Conservation (phyloP, 2,888 invertebrate species). For the Drosophila colorata region DNA sequence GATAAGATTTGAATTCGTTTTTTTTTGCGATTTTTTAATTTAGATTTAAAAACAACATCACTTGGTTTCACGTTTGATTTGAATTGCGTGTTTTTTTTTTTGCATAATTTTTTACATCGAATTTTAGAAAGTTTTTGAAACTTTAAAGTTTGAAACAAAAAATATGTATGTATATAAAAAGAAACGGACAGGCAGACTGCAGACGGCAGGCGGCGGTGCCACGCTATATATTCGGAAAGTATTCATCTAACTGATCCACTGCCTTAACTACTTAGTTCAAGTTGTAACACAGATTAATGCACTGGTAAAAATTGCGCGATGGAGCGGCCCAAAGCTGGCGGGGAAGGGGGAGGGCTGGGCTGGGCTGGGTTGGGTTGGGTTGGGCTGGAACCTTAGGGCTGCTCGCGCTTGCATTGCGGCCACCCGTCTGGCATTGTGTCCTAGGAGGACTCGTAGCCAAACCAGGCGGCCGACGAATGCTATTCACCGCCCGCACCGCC, state of each 20-base stretch:
- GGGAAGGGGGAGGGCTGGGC: neutral
- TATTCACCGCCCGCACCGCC: slow-evolving; percentile 84
- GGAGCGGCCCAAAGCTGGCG: slow-evolving; percentile 1
- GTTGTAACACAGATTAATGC: slow-evolving; percentile 84
- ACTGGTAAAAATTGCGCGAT: slow-evolving; percentile 69
- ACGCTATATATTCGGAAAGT: slow-evolving; percentile 12
- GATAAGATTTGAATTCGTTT: slow-evolving; percentile 25
- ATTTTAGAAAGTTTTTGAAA: slow-evolving; percentile 67
- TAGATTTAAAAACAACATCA: slow-evolving; percentile 81
- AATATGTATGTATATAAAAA: slow-evolving; percentile 7
- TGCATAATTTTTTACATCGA: slow-evolving; percentile 21
- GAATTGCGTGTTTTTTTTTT: slow-evolving; percentile 74
- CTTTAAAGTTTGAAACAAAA: slow-evolving; percentile 51
- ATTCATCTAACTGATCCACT: slow-evolving; percentile 24
- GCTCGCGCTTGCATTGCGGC: slow-evolving; percentile 64
- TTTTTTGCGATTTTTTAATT: slow-evolving; percentile 48
- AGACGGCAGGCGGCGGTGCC: slow-evolving; percentile 19
- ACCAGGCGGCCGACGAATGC: slow-evolving; percentile 84
- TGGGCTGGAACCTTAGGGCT: slow-evolving; percentile 33
- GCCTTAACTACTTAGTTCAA: slow-evolving; percentile 54
- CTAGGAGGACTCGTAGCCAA: slow-evolving; percentile 83
- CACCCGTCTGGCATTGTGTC: slow-evolving; percentile 64
- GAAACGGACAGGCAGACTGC: slow-evolving; percentile 28
- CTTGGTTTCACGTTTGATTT: slow-evolving; percentile 84
- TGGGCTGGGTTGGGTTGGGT: neutral